Evolutionary conservation across 2,797 vertebrate species (phyloP).

Genomic region (Darevskia nairensis): DNA sequence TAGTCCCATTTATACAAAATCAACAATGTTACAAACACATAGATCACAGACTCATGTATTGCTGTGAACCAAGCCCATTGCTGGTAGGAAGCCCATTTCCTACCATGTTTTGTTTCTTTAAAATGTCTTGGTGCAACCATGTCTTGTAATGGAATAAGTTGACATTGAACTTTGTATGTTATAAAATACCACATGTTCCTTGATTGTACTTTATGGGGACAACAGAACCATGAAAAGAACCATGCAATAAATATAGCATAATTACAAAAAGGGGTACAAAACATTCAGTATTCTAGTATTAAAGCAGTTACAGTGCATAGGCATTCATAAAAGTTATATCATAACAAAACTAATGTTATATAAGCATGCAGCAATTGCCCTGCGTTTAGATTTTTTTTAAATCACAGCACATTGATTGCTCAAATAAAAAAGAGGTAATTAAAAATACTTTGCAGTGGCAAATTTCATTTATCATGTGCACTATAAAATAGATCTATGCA

Average conservation of each 20-base stretch:
- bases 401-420: conserved; percentile 63
- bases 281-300: conserved; percentile 63
- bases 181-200: conserved; percentile 67
- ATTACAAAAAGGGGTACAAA: conserved; percentile 69
- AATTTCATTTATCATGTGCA: conserved; percentile 57
- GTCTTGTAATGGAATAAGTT: conserved; percentile 64
- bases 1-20: conserved; percentile 41
- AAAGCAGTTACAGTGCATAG: conserved; percentile 78
- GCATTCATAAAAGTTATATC: conserved; percentile 73
- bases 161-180: conserved; percentile 57
- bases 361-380: conserved; percentile 72
- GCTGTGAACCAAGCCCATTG: conserved; percentile 68
- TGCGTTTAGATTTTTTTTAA: conserved; percentile 67
- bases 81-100: conserved; percentile 65
- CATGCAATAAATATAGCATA: conserved; percentile 69
- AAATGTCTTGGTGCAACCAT: conserved; percentile 52
- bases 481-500: conserved; percentile 71
- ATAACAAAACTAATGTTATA: conserved; percentile 73
- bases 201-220: conserved; percentile 58
- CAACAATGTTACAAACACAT: conserved; percentile 9
- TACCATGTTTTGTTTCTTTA: conserved; percentile 47
- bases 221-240: conserved; percentile 50
- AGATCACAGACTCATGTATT: conserved; percentile 53
- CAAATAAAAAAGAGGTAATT: conserved; percentile 73
- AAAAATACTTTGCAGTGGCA: conserved; percentile 73